These are phyloP conservation scores for Drosophila nr. medialis DNA, from an alignment of 2,888 invertebrate genomes.

Conservation along the genomic window DNA sequence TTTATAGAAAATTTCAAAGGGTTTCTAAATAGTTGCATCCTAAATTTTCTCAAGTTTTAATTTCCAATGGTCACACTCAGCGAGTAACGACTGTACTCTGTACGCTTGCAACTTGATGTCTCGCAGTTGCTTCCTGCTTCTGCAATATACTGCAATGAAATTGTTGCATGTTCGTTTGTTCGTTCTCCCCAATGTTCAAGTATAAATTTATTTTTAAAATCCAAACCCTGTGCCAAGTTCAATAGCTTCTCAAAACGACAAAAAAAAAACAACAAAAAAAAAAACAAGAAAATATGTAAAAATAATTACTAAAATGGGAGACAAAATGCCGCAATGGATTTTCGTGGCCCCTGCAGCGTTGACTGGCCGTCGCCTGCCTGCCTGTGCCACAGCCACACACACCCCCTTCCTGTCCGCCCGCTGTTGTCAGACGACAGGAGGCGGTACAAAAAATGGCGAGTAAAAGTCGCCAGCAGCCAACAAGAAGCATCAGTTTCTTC, in stretches of 20 bases:
- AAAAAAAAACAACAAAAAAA: slow-evolving; percentile 5
- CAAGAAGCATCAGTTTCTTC: slow-evolving; percentile 6
- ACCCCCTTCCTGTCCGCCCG: not conserved
- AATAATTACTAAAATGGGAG: slow-evolving; percentile 68
- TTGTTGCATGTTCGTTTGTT: slow-evolving; percentile 44
- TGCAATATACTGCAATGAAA: slow-evolving; percentile 32
- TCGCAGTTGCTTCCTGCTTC: slow-evolving; percentile 60
- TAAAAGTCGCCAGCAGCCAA: slow-evolving; percentile 14
- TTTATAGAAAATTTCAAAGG: too few relatives aligned
- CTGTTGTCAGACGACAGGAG: slow-evolving; percentile 19
- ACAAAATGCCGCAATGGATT: slow-evolving; percentile 61
- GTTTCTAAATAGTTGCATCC: not conserved
- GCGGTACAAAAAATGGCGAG: slow-evolving; percentile 32
- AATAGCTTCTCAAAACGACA: slow-evolving; percentile 65
- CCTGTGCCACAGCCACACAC: slow-evolving; percentile 3
- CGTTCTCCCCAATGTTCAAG: slow-evolving; percentile 29
- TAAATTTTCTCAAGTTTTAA: not conserved
- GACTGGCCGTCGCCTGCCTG: slow-evolving; percentile 10
- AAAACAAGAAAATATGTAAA: slow-evolving; percentile 48
- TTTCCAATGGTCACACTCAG: not conserved
- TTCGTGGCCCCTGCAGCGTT: slow-evolving; percentile 60
- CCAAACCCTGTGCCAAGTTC: slow-evolving; percentile 77
- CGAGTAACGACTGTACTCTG: slow-evolving; percentile 1
- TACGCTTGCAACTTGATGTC: not conserved
- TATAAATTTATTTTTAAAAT: slow-evolving; percentile 65